Evolutionary conservation across 2,797 vertebrate species (phyloP), one percentile per base, ranked within the genome.

Genomic region (Phoeniculus purpureus): DNA sequence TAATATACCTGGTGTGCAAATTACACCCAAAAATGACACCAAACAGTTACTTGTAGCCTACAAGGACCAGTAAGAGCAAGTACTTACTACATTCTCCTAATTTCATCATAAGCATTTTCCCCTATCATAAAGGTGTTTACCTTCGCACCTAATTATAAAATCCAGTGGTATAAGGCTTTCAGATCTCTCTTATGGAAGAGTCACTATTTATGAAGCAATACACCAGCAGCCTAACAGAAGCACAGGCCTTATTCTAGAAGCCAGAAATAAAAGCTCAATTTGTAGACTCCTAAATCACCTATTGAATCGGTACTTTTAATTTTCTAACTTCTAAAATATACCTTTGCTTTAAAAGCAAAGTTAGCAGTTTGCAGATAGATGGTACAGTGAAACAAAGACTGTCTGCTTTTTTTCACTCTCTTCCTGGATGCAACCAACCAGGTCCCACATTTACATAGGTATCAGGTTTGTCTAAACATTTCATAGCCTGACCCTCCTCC

Each of bases 391-490:
- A 62, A 14, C 2, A 67, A 73, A 67, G 29, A 59, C 29, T 60
- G 31, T 3, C 4, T 6, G 7, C 8, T 37, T 17, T 50, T 68
- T 77, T 51, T 3, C 0, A 23, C 9, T 40, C 19, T 43, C 15
- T 50, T 45, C 66, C 26, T 45, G 4, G 12, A 73, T 8, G 10
- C 15, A 64, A 4, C 2, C 23, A 32, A 67, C 31, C 8, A 29
- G 37, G 16, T 55, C n/a, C 16, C 17, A 16, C 5, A 62, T 22
- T 40, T 70, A 5, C 10, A 1, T 2, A 29, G 10, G 43, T 2
- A 18, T 37, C 19, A 62, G 19, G 12, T 71, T 61, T 26, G 29
- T 27, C 31, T 23, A 26, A 54, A 55, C 3, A 15, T 29, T 87
- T 73, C 59, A 21, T 4, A 67, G 32, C 47, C 7, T 47, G 34